These are phyloP conservation scores for Fukomys damarensis DNA, from an alignment of 2,113 vertebrate genomes.

Conservation along the genomic window DNA sequence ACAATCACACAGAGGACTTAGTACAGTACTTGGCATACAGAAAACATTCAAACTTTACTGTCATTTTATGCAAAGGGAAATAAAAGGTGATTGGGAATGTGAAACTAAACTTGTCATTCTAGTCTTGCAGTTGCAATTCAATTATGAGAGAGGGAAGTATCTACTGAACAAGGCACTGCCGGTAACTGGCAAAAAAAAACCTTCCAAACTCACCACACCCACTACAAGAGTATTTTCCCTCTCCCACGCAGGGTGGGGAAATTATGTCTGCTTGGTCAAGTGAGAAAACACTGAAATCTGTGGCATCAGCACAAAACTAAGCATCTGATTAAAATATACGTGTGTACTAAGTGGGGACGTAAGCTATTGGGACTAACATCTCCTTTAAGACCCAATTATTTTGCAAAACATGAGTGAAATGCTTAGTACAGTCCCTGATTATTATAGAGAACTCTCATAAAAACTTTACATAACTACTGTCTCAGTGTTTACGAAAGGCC, in stretches of 20 bases:
- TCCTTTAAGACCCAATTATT: background rate
- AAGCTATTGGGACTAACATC: background rate
- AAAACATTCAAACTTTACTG: background rate
- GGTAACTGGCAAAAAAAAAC: background rate
- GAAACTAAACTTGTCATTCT: background rate
- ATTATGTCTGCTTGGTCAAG: background rate
- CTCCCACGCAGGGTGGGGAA: background rate
- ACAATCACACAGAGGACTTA: background rate
- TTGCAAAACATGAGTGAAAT: slow-evolving; percentile 1
- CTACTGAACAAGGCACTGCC: background rate
- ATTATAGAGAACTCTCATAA: background rate
- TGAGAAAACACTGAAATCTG: background rate
- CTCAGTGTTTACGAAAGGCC: background rate
- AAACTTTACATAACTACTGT: slow-evolving; percentile 13
- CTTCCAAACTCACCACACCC: slow-evolving; percentile 36
- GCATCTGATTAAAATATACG: background rate
- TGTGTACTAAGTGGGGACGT: background rate
- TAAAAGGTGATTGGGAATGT: background rate
- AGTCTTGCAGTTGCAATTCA: background rate
- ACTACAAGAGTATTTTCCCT: background rate
- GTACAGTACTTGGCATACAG: background rate
- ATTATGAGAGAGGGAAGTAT: background rate
- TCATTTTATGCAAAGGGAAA: slow-evolving; percentile 23
- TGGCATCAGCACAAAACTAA: background rate
- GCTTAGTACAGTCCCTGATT: slow-evolving; percentile 6